Base-by-base conservation (phyloP, 2,888 invertebrate genomes). In the Halictus ligatus region DNA sequence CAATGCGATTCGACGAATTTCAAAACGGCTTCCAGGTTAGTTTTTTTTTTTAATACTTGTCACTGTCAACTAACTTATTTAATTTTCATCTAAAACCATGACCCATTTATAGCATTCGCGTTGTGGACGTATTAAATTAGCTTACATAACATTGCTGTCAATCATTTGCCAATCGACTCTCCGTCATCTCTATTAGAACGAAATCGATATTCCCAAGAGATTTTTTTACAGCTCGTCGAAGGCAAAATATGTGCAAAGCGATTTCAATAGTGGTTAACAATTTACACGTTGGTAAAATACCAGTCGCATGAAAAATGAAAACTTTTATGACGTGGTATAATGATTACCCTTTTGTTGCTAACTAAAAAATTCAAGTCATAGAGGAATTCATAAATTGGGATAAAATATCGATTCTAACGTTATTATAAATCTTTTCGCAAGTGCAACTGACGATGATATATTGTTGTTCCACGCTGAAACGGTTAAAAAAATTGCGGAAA, bases 141-240 rank as follows among this genome's bases (percentile, higher is more conserved):
- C 60, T 64, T 64, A 64, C 60, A 15, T 64, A 64, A 64, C 60
- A 64, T 64, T 64, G 25, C 60, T 64, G 25, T 64, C 60, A 64
- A 64, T 64, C 60, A 29, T 64, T 64, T 29, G 60, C 29, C 60
- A 64, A 64, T 64, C 29, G 15, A 64, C 60, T n/a, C 60, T 64
- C 60, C 13, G 60, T 64, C 60, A 64, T 15, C 25, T 15, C 29
- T 64, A 64, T 64, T 15, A 5, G 60, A 60, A 29, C n/a, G 60
- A 64, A 64, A 64, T 64, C 60, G 29, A 64, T 64, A 29, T 64
- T 29, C 29, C 15, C 60, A 15, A 13, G 25, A 64, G 25, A 64
- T 29, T 64, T 64, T 21, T 64, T 64, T 29, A 6, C 60, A 25
- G 60, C 25, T 60, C 6, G 25, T 6, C 25, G 15, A 60, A 29